Evolutionary conservation across 2,797 vertebrate genomes (phyloP), one percentile per base, ranked within the genome.

Genomic region (Smutsia temminckii): DNA sequence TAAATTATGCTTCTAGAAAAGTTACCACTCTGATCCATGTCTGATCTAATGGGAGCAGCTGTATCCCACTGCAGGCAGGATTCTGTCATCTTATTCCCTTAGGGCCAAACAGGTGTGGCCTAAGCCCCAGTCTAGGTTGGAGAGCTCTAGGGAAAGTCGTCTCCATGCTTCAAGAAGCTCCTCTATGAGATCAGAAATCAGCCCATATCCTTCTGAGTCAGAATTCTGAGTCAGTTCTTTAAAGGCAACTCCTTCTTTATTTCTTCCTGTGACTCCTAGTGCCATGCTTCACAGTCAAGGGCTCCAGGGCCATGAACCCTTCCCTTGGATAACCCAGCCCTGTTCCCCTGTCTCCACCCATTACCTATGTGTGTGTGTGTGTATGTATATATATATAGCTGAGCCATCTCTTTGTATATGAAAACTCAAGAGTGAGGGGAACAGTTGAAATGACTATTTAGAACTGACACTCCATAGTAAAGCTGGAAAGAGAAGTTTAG

Each of bases 121-220:
- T 95, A 72, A 89, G 87, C 92, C 79, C 75, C 80, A 32, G 49
- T 55, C 85, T 75, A 89, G 95, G 93, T 95, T 92, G 34, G 53
- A 96, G 80, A 92, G 74, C 94, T 93, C 89, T 34, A 88, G 68
- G 51, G 77, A 95, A 93, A 95, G 72, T 57, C 95, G 72, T 57
- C 95, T 94, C 96, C 96, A 95, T 97, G 96, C 90, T 85, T 78
- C 59, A 84, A 53, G 86, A 96, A 66, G 93, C 93, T 92, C 53
- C 51, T 79, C 18, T 91, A 90, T 97, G 97, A 97, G 96, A 81
- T 96, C 97, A 97, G 91, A 95, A 92, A 46, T 97, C 95, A 95
- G 96, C 96, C 77, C 72, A 37, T 23, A 74, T 92, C 86, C 89
- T 75, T 95, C 92, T 95, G 95, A 96, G 89, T 97, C 89, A 97